Percentiles rank a stretch among this genome's conserved stretches.
Evolutionary conservation across 2,888 invertebrate species (phyloP).

Genomic region (Dermolepida albohirtum): DNA sequence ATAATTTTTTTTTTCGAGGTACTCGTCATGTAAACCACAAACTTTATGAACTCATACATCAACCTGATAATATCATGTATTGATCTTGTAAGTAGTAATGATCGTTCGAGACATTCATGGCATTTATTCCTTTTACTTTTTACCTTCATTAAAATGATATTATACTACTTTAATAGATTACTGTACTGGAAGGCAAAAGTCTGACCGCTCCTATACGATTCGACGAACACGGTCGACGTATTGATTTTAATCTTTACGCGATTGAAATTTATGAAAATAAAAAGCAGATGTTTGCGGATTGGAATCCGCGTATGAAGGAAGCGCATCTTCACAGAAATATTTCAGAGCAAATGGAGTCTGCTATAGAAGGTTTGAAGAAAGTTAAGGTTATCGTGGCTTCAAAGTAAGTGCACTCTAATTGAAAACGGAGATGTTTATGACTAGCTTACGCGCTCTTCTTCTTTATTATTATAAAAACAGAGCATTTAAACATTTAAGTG

Average conservation of each 20-base stretch:
- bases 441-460: too few species aligned
- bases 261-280: slow-evolving; percentile 72
- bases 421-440: too few species aligned
- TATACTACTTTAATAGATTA: slow-evolving; percentile 49
- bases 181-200: slow-evolving; percentile 59
- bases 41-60: too few species aligned
- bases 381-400: slow-evolving; percentile 72
- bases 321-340: slow-evolving; percentile 53
- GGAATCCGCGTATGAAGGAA: slow-evolving; percentile 59
- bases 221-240: slow-evolving; percentile 75
- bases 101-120: too few species aligned
- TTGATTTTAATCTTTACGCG: slow-evolving; percentile 72
- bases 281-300: slow-evolving; percentile 69
- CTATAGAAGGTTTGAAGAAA: slow-evolving; percentile 66
- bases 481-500: too few species aligned
- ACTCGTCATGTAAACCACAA: too few species aligned
- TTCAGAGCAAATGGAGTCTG: slow-evolving; percentile 61
- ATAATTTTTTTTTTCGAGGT: too few species aligned
- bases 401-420: slow-evolving; percentile 47
- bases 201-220: slow-evolving; percentile 76
- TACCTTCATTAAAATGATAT: too few species aligned
- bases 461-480: too few species aligned
- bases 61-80: too few species aligned
- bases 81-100: too few species aligned
- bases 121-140: too few species aligned